Conservation (phyloP, 2,888 invertebrate genomes). For the Helleia helle region DNA sequence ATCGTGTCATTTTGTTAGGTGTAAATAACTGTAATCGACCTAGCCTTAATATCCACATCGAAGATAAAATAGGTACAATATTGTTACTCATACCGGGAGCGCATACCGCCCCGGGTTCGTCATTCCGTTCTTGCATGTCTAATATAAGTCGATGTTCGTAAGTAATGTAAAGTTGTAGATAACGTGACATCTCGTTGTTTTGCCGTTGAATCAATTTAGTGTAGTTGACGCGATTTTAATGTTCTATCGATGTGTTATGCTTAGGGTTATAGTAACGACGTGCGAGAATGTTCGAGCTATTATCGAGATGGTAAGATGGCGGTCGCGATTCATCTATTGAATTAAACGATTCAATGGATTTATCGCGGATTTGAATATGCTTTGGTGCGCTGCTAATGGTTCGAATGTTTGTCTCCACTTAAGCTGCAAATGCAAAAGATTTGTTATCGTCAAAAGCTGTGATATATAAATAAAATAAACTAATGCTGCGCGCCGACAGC, state of each 20-base stretch:
- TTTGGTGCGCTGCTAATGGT: slow-evolving; percentile 43
- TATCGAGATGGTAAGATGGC: slow-evolving; percentile 21
- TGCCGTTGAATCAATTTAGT: slow-evolving; percentile 41
- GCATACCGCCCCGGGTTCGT: slow-evolving; percentile 28
- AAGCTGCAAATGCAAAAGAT: slow-evolving; percentile 73
- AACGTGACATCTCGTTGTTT: slow-evolving; percentile 36
- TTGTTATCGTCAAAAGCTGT: slow-evolving; percentile 75
- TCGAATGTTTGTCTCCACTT: slow-evolving; percentile 65
- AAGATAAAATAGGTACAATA: slow-evolving; percentile 53
- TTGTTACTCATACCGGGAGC: slow-evolving; percentile 26
- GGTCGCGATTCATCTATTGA: slow-evolving; percentile 14
- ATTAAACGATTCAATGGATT: not conserved
- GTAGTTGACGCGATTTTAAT: slow-evolving; percentile 46
- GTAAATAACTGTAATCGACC: slow-evolving; percentile 57
- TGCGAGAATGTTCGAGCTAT: slow-evolving; percentile 67
- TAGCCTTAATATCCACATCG: slow-evolving; percentile 72
- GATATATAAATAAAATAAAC: slow-evolving; percentile 67
- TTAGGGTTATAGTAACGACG: slow-evolving; percentile 57
- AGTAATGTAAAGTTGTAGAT: slow-evolving; percentile 49
- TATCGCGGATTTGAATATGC: slow-evolving; percentile 6
- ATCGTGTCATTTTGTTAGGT: slow-evolving; percentile 53
- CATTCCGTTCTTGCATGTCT: slow-evolving; percentile 60
- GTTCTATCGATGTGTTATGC: slow-evolving; percentile 63
- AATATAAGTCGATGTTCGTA: slow-evolving; percentile 61
- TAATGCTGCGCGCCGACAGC: slow-evolving; percentile 48